A percentile compares a stretch with the other conserved stretches of the same genome.
Conservation (phyloP, 2,797 vertebrate genomes). For the Semotilus atromaculatus region DNA sequence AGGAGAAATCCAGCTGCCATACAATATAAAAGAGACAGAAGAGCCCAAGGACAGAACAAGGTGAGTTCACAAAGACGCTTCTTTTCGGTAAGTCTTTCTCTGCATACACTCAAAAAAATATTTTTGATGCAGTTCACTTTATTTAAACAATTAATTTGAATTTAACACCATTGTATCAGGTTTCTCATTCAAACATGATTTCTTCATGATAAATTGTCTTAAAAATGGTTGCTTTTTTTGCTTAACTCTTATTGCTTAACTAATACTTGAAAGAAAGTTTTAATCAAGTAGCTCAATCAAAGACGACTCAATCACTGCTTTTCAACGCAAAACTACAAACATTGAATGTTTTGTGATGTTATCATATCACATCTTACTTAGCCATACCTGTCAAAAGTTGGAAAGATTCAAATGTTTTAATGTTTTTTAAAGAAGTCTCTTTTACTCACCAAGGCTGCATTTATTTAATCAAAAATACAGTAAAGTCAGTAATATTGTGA, state of each 20-base stretch:
- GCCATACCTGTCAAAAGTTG: no score
- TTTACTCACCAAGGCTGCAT: no score
- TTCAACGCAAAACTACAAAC: neutral
- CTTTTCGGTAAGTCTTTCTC: slow-evolving; percentile 43
- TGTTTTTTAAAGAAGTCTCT: no score
- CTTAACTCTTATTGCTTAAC: no score
- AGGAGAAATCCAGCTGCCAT: slow-evolving; percentile 59
- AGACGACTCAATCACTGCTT: neutral
- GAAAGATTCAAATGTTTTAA: no score
- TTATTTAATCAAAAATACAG: no score
- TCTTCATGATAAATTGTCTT: neutral
- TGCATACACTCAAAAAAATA: no score
- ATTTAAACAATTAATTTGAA: neutral
- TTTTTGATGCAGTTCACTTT: neutral
- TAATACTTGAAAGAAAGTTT: no score
- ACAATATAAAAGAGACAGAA: slow-evolving; percentile 51
- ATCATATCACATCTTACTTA: neutral
- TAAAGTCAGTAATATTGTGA: no score
- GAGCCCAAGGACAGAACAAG: slow-evolving; percentile 7
- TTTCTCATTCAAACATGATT: neutral
- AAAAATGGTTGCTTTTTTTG: neutral
- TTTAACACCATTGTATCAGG: neutral
- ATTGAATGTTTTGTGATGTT: neutral
- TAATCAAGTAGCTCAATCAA: no score
- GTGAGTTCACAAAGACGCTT: slow-evolving; percentile 9